Conservation (phyloP, 2,888 invertebrate species). For the Heteromurus nitidus region DNA sequence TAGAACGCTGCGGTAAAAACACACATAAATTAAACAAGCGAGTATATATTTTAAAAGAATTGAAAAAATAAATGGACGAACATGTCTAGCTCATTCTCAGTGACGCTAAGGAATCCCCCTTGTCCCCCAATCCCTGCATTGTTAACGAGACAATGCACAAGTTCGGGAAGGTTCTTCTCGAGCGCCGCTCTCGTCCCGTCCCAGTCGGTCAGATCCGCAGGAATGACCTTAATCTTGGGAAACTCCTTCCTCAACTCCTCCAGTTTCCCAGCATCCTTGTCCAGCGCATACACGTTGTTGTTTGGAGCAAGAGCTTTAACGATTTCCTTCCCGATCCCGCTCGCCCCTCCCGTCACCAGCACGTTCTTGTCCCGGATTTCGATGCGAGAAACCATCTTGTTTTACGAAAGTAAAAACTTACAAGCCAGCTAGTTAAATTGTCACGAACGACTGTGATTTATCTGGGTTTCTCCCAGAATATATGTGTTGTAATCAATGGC, state of each 20-base stretch:
- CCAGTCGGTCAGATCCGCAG: conserved; percentile 85
- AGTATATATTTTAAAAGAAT: no score
- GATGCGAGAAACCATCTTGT: no score
- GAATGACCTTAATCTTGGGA: background rate
- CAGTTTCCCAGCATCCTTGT: background rate
- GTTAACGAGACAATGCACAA: conserved; percentile 90
- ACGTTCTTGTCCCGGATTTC: conserved; percentile 85
- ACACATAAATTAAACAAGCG: background rate
- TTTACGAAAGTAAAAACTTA: no score
- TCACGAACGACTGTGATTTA: background rate
- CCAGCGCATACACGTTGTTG: conserved; percentile 25
- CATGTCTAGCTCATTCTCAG: conserved; percentile 84
- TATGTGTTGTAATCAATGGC: no score
- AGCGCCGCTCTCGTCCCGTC: conserved; percentile 83
- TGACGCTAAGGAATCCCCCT: conserved; percentile 83
- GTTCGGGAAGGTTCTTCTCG: conserved; percentile 80
- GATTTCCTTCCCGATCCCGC: conserved; percentile 79
- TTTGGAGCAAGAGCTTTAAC: conserved; percentile 17
- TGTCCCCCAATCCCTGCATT: conserved; percentile 88
- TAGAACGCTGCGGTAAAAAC: conserved; percentile 75
- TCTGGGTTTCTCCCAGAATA: no score
- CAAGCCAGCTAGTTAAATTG: no score
- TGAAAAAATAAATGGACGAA: no score
- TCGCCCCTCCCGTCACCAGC: conserved; percentile 90
- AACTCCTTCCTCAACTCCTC: background rate